These are phyloP conservation scores for Leucoma salicis DNA, from an alignment of 2,888 invertebrate genomes.

Conservation along the genomic window DNA sequence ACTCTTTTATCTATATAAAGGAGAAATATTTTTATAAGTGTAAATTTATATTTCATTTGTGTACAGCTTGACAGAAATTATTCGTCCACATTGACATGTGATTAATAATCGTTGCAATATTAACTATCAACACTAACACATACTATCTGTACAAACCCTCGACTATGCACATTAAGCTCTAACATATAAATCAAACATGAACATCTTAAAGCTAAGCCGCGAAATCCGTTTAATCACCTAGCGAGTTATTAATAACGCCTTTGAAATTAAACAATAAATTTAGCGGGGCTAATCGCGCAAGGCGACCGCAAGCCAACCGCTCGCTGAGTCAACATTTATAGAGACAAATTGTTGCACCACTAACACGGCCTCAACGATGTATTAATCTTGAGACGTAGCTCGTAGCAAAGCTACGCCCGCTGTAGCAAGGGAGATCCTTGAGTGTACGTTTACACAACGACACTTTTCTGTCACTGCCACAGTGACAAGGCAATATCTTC, in stretches of 20 bases:
- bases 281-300: conserved; percentile 75
- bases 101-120: too few relatives aligned
- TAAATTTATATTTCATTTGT: background rate
- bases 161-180: conserved; percentile 57
- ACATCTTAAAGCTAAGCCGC: conserved; percentile 68
- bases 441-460: conserved; percentile 36
- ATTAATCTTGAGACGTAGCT: conserved; percentile 71
- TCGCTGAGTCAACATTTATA: conserved; percentile 82
- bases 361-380: conserved; percentile 72
- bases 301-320: conserved; percentile 64
- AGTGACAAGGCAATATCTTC: conserved; percentile 15
- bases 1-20: too few relatives aligned
- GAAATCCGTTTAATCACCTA: conserved; percentile 78
- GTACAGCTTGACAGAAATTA: conserved; percentile 22
- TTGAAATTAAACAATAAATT: conserved; percentile 82
- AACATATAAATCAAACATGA: conserved; percentile 69
- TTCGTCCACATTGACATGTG: conserved; percentile 22
- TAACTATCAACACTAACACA: conserved; percentile 38
- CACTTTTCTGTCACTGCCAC: conserved; percentile 22
- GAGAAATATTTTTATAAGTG: too few relatives aligned
- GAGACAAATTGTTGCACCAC: conserved; percentile 81
- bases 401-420: conserved; percentile 52
- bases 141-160: conserved; percentile 47
- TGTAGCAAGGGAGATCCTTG: conserved; percentile 40
- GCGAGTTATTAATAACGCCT: conserved; percentile 78